These are phyloP conservation scores for Nothobranchius kuhntae DNA, from an alignment of 2,113 vertebrate genomes.

Conservation along the genomic window DNA sequence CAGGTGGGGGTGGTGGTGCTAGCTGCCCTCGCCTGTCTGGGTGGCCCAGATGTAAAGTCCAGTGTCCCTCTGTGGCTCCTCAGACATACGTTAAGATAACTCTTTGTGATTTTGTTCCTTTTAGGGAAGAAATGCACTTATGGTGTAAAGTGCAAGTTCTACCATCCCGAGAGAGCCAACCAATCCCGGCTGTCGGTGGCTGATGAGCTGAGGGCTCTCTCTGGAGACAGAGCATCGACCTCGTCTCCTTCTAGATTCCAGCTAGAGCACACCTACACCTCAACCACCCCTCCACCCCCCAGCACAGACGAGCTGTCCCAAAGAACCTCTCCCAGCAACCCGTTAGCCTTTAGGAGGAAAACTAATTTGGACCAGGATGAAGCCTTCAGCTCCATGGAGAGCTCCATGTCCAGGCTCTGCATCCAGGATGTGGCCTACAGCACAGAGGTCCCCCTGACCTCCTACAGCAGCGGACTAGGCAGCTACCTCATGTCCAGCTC, in stretches of 20 bases:
- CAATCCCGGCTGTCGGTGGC: slow-evolving; percentile 85
- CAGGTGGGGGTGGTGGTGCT: too few species aligned
- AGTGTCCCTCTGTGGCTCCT: too few species aligned
- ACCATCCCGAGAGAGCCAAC: slow-evolving; percentile 83
- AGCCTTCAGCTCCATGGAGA: slow-evolving; percentile 69
- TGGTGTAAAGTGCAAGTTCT: slow-evolving; percentile 91
- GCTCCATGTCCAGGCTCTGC: slow-evolving; percentile 51
- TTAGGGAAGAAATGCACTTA: slow-evolving; percentile 93
- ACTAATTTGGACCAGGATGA: slow-evolving; percentile 57
- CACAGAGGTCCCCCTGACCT: slow-evolving; percentile 12
- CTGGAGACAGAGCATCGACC: slow-evolving; percentile 61
- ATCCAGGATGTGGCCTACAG: slow-evolving; percentile 44
- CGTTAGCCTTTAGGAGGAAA: slow-evolving; percentile 33
- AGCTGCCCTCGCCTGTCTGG: too few species aligned
- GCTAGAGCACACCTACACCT: slow-evolving; percentile 10
- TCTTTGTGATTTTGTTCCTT: not conserved
- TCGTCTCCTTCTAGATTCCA: slow-evolving; percentile 1
- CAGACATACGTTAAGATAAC: too few species aligned
- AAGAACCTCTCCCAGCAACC: slow-evolving; percentile 47
- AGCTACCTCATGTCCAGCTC: slow-evolving; percentile 28
- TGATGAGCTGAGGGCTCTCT: slow-evolving; percentile 85
- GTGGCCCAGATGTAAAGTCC: too few species aligned
- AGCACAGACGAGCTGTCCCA: slow-evolving; percentile 30
- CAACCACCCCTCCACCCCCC: slow-evolving; percentile 17
- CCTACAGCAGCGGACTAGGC: slow-evolving; percentile 64